Evolutionary conservation across 2,888 invertebrate genomes (phyloP), one percentile per base, ranked within the genome.

Genomic region (Tetheella fluctuosa): DNA sequence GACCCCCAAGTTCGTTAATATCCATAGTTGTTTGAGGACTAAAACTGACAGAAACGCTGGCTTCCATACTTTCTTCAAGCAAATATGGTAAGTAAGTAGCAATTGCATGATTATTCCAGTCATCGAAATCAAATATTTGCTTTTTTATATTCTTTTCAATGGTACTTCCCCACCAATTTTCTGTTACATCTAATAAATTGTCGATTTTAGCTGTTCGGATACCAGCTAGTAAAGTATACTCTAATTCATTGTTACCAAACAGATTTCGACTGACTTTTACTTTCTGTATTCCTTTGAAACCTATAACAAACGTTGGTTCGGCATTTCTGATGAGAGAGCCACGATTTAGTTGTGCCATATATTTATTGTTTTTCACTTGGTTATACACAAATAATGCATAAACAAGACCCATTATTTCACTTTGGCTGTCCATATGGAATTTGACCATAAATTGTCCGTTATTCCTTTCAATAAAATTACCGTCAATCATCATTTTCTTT

Each of bases 21-120:
- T 96, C 94, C 0, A 96, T 79, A 0, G 88, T 80, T n/a, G 88
- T 84, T 52, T 94, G 89, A 60, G 94, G 91, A 60, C 94, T 94
- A 81, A 95, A 95, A 0, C 95, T 94, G 1, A 95, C 94, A 0
- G 97, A 97, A 30, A 96, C 93, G 71, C 97, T 97, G 0, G 96
- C 94, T 67, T 96, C 96, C 74, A 97, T 95, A 57, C 94, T 94
- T 69, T 97, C 96, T 80, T 96, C 96, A 0, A 96, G 94, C 61
- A 99, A 94, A 85, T 96, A 99, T 0, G 99, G 99, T 59, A 96
- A 94, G 85, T 96, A 99, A 15, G 96, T 94, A 0, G 99, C 99
- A 58, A 99, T 95, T 0, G 99, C 99, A 84, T 98, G 98, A 86
- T 98, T 98, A 84, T 99, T 99, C 99, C 99, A 99, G 84, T 99